Evolutionary conservation across 2,888 invertebrate genomes (phyloP).

Genomic region (Xiphydria camelus): DNA sequence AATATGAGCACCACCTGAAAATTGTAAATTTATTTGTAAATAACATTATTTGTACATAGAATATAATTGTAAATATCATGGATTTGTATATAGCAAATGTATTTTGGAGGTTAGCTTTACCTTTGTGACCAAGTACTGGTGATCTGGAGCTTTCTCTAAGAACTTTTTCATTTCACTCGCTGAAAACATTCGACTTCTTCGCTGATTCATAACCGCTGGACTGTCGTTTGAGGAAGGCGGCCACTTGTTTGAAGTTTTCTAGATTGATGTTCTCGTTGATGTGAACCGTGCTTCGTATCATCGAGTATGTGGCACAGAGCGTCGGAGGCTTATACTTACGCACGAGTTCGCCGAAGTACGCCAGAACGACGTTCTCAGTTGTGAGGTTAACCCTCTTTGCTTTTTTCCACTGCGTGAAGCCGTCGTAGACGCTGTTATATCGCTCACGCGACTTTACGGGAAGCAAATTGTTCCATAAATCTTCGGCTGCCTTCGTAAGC

Average conservation of each 20-base stretch:
- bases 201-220: slow-evolving; percentile 7
- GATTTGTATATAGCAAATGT: neutral
- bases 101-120: slow-evolving; percentile 1
- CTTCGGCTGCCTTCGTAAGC: neutral
- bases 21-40: neutral
- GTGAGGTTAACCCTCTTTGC: slow-evolving; percentile 1
- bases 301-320: slow-evolving; percentile 15
- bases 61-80: neutral
- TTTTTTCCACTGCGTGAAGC: slow-evolving; percentile 7
- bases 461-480: slow-evolving; percentile 3
- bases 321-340: slow-evolving; percentile 11
- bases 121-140: neutral
- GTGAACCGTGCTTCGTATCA: slow-evolving; percentile 14
- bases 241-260: slow-evolving; percentile 1
- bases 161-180: neutral
- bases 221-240: slow-evolving; percentile 8
- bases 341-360: slow-evolving; percentile 16
- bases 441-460: slow-evolving; percentile 6
- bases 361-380: slow-evolving; percentile 11
- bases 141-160: neutral
- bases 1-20: slow-evolving; percentile 6
- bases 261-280: slow-evolving; percentile 12
- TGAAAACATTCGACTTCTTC: slow-evolving; percentile 8
- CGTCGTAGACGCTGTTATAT: slow-evolving; percentile 9
- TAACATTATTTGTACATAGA: neutral